Conservation (phyloP, 2,888 invertebrate genomes). For the Pyralis farinalis region DNA sequence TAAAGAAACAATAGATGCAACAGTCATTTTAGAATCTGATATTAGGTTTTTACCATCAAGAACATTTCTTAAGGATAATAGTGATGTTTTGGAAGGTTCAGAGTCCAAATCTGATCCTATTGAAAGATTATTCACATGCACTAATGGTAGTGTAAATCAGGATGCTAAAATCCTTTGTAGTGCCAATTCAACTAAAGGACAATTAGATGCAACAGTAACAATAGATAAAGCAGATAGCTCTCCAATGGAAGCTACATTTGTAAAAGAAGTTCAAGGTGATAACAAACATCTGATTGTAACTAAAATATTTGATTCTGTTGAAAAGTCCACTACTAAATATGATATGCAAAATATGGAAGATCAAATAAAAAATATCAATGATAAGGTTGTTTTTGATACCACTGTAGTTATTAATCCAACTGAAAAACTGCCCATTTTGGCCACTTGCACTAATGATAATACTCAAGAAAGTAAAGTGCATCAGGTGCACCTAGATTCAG, state of each 20-base stretch:
- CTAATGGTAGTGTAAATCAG: neutral
- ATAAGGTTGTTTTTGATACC: neutral
- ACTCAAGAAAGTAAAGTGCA: neutral
- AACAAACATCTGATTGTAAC: too few relatives aligned
- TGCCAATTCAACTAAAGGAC: too few relatives aligned
- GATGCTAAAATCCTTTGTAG: neutral
- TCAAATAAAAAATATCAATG: too few relatives aligned
- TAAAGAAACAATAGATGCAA: neutral
- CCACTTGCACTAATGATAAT: too few relatives aligned
- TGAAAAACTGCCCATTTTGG: neutral
- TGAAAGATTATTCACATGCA: too few relatives aligned
- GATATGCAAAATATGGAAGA: too few relatives aligned
- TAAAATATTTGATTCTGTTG: too few relatives aligned
- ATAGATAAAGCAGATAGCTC: neutral
- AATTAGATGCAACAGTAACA: constrained; percentile 1
- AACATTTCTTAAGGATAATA: neutral
- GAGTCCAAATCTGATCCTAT: neutral
- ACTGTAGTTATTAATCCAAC: neutral
- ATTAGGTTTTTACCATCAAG: neutral
- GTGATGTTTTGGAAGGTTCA: neutral
- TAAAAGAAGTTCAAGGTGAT: neutral
- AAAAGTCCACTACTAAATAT: too few relatives aligned
- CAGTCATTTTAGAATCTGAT: too few relatives aligned
- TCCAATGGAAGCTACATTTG: neutral
- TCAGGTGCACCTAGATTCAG: too few relatives aligned